Percentiles rank a stretch among this genome's conserved stretches.
Conservation (phyloP, 1,140 invertebrate species). For the Achatina immaculata region DNA sequence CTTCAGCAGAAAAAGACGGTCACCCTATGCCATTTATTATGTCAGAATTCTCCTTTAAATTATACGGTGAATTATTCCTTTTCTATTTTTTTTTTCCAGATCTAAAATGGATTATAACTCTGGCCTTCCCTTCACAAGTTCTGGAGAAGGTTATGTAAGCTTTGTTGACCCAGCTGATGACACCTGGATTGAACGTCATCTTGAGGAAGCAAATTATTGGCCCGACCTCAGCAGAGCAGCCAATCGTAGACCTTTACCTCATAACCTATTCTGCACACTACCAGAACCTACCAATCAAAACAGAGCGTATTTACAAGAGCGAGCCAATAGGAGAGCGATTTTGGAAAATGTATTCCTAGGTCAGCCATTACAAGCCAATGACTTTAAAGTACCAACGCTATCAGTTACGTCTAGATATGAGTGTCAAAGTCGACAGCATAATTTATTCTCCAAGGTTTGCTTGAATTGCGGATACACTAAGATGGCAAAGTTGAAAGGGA, state of each 20-base stretch:
- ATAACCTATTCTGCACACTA: slow-evolving; percentile 12
- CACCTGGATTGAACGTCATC: slow-evolving; percentile 21
- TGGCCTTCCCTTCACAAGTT: slow-evolving; percentile 1
- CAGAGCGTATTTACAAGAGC: not conserved
- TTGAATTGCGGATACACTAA: slow-evolving; percentile 19
- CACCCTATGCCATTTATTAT: not conserved
- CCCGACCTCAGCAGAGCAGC: slow-evolving; percentile 16
- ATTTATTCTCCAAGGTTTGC: slow-evolving; percentile 18
- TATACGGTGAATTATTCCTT: no score
- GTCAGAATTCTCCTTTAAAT: not conserved
- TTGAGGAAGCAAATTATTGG: not conserved
- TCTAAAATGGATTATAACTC: slow-evolving; percentile 19
- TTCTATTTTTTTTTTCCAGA: not conserved
- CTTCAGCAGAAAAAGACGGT: no score
- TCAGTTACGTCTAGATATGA: not conserved
- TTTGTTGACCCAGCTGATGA: slow-evolving; percentile 27
- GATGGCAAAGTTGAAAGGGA: not conserved
- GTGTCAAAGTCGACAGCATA: not conserved
- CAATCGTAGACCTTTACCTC: slow-evolving; percentile 17
- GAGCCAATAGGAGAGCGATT: not conserved
- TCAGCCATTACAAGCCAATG: not conserved
- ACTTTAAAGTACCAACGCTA: not conserved
- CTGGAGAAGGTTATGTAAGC: slow-evolving; percentile 20
- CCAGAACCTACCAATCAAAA: slow-evolving; percentile 1
- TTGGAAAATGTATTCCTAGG: slow-evolving; percentile 25